A percentile compares a stretch with the other conserved stretches of the same genome.
Conservation (phyloP, 2,888 invertebrate species). For the Pilophorus perplexus region DNA sequence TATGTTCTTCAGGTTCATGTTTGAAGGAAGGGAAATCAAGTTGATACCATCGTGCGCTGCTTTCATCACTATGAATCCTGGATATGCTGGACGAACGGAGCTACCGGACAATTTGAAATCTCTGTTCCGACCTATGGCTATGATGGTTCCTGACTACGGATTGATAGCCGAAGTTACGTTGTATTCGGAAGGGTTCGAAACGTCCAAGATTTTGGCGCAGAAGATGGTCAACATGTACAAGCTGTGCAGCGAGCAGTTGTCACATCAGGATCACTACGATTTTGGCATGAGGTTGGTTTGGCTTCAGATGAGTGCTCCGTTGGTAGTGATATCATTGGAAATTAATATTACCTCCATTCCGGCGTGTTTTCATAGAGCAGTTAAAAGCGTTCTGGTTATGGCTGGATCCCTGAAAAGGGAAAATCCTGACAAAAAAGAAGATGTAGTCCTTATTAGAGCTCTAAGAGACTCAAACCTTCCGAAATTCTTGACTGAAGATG, state of each 20-base stretch:
- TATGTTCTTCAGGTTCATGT: constrained; percentile 63
- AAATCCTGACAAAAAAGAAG: constrained; percentile 79
- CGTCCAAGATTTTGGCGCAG: constrained; percentile 78
- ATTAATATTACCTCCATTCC: no score
- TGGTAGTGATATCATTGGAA: no score
- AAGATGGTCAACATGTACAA: constrained; percentile 95
- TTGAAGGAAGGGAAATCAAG: constrained; percentile 75
- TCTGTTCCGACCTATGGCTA: constrained; percentile 88
- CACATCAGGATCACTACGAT: constrained; percentile 89
- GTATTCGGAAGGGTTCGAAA: constrained; percentile 91
- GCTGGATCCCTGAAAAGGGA: constrained; percentile 84
- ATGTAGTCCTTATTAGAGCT: constrained; percentile 79
- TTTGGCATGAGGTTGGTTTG: constrained; percentile 75
- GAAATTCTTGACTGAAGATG: constrained; percentile 83
- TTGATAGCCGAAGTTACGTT: constrained; percentile 87
- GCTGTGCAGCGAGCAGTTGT: constrained; percentile 84
- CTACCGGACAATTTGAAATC: constrained; percentile 87
- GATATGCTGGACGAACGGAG: constrained; percentile 77
- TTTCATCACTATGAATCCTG: constrained; percentile 91
- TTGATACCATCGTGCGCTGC: constrained; percentile 75
- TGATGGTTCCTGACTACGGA: constrained; percentile 88
- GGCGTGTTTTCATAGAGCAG: constrained; percentile 68
- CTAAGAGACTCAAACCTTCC: constrained; percentile 86
- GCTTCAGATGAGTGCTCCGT: no score
- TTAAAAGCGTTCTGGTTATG: constrained; percentile 90